Evolutionary conservation across 2,888 invertebrate species (phyloP), one percentile per base, ranked within the genome.

Genomic region (Cataglyphis albicans): DNA sequence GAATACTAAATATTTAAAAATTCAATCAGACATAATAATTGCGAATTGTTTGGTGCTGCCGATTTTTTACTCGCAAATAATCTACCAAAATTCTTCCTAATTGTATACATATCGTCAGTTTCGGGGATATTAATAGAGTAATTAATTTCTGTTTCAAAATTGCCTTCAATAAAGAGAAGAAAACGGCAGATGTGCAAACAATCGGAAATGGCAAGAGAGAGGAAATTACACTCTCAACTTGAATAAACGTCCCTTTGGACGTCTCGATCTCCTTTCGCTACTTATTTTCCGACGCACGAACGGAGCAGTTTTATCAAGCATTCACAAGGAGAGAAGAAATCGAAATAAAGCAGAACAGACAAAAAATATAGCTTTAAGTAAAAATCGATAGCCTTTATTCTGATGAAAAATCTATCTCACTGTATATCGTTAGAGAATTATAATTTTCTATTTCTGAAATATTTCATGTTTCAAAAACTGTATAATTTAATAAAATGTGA

Each of bases 181-280:
- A 41, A 44, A 41, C n/a, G 9, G n/a, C 18, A 29, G 35, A 25
- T 63, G 61, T 6, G 68, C 52, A 61, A 81, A 68, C 21, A 63
- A 25, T 55, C 38, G 35, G 57, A 41, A 82, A 41, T 12, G 41
- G 29, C 59, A 15, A 81, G 55, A 52, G 63, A 52, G 63, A 82
- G 52, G 35, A 70, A 70, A 83, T 83, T 83, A 70, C 68, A n/a
- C 25, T 82, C 3, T 32, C 41, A 44, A 63, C 25, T 41, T 63
- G 52, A 70, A 82, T 65, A 64, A 84, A 84, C 44, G 52, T 65
- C 68, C 67, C 44, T 74, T 74, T 84, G 52, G 73, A 55, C 64
- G 15, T 67, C 65, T 55, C 35, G 59, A 61, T 41, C 52, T 65
- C 48, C 44, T 59, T 65, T 44, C 55, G 52, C 70, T 78, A 59